Conservation (phyloP, 2,888 invertebrate genomes). For the Lypha dubia region DNA sequence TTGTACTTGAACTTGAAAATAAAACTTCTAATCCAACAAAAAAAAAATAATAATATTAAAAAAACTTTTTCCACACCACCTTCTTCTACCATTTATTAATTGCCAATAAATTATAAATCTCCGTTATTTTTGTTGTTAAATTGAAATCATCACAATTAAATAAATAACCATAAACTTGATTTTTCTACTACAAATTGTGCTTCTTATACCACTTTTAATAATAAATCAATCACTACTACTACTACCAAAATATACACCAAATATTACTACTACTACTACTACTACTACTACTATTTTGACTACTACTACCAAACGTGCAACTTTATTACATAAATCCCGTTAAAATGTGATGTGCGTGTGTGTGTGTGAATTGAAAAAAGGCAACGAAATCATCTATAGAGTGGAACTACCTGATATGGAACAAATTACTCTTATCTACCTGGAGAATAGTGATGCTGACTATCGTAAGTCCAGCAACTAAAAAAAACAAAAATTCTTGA, state of each 20-base stretch:
- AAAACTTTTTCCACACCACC: conserved; percentile 51
- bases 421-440: conserved; percentile 96
- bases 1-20: conserved; percentile 56
- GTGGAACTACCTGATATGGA: conserved; percentile 97
- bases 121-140: conserved; percentile 51
- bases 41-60: conserved; percentile 29
- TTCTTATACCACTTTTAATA: conserved; percentile 64
- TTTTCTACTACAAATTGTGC: conserved; percentile 68
- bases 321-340: conserved; percentile 40
- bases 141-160: conserved; percentile 59
- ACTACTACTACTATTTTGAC: conserved; percentile 59
- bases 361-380: conserved; percentile 83
- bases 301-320: conserved; percentile 53
- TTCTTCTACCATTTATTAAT: conserved; percentile 56
- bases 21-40: conserved; percentile 54
- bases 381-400: conserved; percentile 93
- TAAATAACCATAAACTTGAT: conserved; percentile 71
- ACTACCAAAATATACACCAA: conserved; percentile 62
- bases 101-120: conserved; percentile 63
- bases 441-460: conserved; percentile 89
- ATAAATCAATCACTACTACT: conserved; percentile 62
- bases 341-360: conserved; percentile 53
- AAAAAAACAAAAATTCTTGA: conserved; percentile 73
- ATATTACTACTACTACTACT: conserved; percentile 62
- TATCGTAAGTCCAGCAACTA: conserved; percentile 84